Evolutionary conservation across 2,113 vertebrate species (phyloP).

Genomic region (Ciconia boyciana): DNA sequence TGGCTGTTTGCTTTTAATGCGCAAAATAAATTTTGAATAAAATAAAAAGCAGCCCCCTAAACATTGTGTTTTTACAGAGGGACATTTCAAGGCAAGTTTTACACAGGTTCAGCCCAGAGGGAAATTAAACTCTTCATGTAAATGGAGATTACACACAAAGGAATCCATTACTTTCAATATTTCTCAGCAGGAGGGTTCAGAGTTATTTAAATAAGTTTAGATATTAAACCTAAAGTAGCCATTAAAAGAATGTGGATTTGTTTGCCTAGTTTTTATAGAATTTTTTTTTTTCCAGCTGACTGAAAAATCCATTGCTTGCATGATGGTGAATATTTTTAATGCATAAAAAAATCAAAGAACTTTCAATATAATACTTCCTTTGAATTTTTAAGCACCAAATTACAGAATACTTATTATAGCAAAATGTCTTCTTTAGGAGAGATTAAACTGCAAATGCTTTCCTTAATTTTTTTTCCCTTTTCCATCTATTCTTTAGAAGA

Average conservation of each 20-base stretch:
- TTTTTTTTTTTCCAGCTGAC: constrained; percentile 67
- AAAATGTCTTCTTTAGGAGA: constrained; percentile 68
- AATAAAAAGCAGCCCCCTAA: constrained; percentile 71
- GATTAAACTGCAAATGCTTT: constrained; percentile 63
- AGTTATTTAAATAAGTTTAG: constrained; percentile 87
- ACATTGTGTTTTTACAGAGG: constrained; percentile 73
- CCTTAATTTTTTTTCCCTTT: background rate
- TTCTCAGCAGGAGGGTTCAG: constrained; percentile 82
- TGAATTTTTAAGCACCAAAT: constrained; percentile 77
- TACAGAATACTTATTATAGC: constrained; percentile 65
- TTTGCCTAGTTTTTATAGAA: constrained; percentile 72
- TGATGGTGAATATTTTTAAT: constrained; percentile 73
- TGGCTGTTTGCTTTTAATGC: constrained; percentile 32
- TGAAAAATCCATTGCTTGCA: constrained; percentile 75
- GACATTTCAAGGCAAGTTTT: constrained; percentile 80
- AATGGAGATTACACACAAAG: constrained; percentile 83
- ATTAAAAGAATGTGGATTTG: constrained; percentile 80
- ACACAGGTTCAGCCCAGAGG: constrained; percentile 81
- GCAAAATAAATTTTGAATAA: constrained; percentile 78
- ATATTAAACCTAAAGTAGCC: constrained; percentile 85
- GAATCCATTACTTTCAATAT: constrained; percentile 85
- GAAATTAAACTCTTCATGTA: constrained; percentile 84
- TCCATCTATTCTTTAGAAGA: constrained; percentile 45
- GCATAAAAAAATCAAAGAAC: constrained; percentile 63
- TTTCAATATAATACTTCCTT: constrained; percentile 71